Evolutionary conservation across 2,797 vertebrate species (phyloP).

Genomic region (Halcyon chelicuti): DNA sequence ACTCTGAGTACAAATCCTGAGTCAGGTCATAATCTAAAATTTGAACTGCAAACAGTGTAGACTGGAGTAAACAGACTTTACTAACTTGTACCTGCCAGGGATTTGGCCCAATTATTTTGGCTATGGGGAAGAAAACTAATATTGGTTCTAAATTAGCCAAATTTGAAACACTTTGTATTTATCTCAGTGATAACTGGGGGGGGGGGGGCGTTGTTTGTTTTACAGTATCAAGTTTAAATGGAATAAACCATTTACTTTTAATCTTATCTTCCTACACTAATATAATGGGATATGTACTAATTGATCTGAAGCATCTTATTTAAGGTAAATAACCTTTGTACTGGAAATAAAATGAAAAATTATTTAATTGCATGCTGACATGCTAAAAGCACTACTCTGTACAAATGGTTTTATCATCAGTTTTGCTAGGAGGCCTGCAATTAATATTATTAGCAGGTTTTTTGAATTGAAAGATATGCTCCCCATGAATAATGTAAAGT

Average conservation of each 20-base stretch:
- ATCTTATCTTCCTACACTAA: not conserved
- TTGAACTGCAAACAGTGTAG: not conserved
- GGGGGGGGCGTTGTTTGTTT: not conserved
- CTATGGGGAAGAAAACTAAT: not conserved
- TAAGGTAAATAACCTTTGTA: not conserved
- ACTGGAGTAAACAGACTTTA: not conserved
- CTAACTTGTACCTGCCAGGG: not conserved
- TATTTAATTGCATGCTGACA: not conserved
- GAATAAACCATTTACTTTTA: not conserved
- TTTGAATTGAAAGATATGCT: not conserved
- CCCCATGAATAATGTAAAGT: not conserved
- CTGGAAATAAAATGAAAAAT: conserved; percentile 8
- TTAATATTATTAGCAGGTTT: not conserved
- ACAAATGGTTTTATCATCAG: not conserved
- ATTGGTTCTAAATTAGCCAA: not conserved
- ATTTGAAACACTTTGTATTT: not conserved
- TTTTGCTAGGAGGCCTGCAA: not conserved
- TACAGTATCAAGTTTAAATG: not conserved
- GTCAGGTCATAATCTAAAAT: not conserved
- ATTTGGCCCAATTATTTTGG: not conserved
- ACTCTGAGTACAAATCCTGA: not conserved
- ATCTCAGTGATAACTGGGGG: not conserved
- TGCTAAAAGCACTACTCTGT: not conserved
- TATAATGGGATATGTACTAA: not conserved
- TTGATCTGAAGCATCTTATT: not conserved